Conservation (phyloP, 2,888 invertebrate genomes). For the Stenolophus ochropezus region DNA sequence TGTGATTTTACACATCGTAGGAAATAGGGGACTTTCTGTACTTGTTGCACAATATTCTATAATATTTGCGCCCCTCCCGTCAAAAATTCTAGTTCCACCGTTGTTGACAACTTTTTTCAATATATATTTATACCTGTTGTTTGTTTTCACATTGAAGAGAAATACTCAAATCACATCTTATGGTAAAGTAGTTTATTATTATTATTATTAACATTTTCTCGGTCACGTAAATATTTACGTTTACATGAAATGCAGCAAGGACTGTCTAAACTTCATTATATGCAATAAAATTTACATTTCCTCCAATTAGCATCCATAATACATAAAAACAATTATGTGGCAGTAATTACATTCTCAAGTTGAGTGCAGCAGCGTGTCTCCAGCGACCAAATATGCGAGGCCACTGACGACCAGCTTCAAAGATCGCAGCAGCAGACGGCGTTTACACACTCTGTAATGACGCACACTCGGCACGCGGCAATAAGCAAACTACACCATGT, state of each 20-base stretch:
- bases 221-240: too few species aligned
- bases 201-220: too few species aligned
- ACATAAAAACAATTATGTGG: not conserved
- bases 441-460: slow-evolving; percentile 1
- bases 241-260: too few species aligned
- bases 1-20: too few species aligned
- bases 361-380: not conserved
- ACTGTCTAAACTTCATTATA: too few species aligned
- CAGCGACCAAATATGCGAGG: not conserved
- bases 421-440: not conserved
- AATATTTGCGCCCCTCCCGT: too few species aligned
- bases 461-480: slow-evolving; percentile 15
- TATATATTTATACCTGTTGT: not conserved
- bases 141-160: too few species aligned
- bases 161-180: too few species aligned
- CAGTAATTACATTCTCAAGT: not conserved
- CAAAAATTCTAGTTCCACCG: too few species aligned
- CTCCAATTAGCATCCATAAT: not conserved
- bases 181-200: too few species aligned
- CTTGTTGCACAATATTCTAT: too few species aligned
- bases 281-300: not conserved
- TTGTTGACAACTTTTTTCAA: not conserved
- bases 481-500: slow-evolving; percentile 29
- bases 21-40: too few species aligned
- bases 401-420: not conserved